Evolutionary conservation across 2,888 invertebrate species (phyloP), one percentile per base, ranked within the genome.

Genomic region (Drosophila diplacantha): DNA sequence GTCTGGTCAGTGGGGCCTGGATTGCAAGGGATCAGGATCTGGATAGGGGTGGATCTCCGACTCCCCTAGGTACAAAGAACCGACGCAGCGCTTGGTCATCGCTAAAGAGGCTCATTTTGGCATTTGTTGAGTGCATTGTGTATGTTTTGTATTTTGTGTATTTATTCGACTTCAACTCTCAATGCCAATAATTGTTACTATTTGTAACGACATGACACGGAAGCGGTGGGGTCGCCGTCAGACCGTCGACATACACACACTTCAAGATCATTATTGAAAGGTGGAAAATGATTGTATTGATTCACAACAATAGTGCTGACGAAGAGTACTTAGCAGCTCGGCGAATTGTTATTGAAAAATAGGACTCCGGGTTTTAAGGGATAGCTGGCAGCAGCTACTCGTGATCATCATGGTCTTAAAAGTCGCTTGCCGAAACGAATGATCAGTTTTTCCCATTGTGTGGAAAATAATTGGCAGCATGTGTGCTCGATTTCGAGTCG

Each of bases 241-340:
- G 18, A 7, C 22, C 61, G 32, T 63, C 46, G 39, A 44, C 41
- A 58, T 55, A 63, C 44, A 59, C 59, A 64, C 70, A 71, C 72
- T 72, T 78, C 54, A 74, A 72, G 69, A 71, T 72, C 69, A 61
- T 74, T 68, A 46, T 46, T 31, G 9, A 72, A 72, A 63, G 75
- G 70, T 75, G 74, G 74, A 81, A 81, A 75, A 73, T 81, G 46
- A 81, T 75, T 83, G 74, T 67, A 74, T 81, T 75, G 72, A 78
- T 73, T 71, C 50, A 68, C 68, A 69, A 83, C 72, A 83, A 78
- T 71, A 55, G 55, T 37, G 71, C 71, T 56, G 56, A 80, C 29
- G 29, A 18, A 31, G 56, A 74, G 72, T 84, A 81, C 85, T 84
- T 85, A 81, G 68, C 67, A 62, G 66, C 83, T 67, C 77, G 77